Base-by-base conservation (phyloP, 2,888 invertebrate genomes). In the Atethmia centrago region DNA sequence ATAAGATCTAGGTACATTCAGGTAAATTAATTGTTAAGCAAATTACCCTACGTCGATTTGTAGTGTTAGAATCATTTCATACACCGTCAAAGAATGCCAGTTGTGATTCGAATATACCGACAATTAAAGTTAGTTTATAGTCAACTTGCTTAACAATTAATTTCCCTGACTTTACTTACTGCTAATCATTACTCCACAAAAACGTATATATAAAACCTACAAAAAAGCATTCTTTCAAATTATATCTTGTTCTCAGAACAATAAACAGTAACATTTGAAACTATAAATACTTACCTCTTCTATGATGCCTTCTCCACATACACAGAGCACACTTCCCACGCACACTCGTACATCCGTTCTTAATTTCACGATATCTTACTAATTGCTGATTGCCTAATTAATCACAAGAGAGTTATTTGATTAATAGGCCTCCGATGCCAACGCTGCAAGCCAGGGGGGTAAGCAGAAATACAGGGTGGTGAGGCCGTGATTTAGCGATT, bases 381-480 rank as follows among this genome's bases (percentile, higher is more conserved):
- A 95, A 95, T 95, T 95, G 92, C 94, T 92, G 93, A 95, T 95
- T 95, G 94, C 91, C 93, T 94, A 95, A 96, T 96, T 96, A 95
- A 95, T 96, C 95, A 95, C 94, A 80, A 86, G 92, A 90, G 93
- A 92, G 93, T 93, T 91, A 92, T 95, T 95, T 96, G 95, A 96
- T 96, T 95, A 95, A 96, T 96, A 93, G 94, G 93, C 90, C 91
- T 90, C 91, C 90, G 89, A 94, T 92, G 91, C 83, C 83, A 75
- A 68, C 68, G 55, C 62, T 77, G 68, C 36, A 56, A 80, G 73
- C 74, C 73, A 47, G 74, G 82, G 74, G 79, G 82, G 76, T 80
- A 71, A 80, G 79, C 84, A 85, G 86, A 86, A 91, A 92, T 64
- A 92, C 93, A 93, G 92, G 82, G 72, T 79, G 85, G 83, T 69